Conservation (phyloP, 2,888 invertebrate genomes). For the Meiosimyza platycephala region DNA sequence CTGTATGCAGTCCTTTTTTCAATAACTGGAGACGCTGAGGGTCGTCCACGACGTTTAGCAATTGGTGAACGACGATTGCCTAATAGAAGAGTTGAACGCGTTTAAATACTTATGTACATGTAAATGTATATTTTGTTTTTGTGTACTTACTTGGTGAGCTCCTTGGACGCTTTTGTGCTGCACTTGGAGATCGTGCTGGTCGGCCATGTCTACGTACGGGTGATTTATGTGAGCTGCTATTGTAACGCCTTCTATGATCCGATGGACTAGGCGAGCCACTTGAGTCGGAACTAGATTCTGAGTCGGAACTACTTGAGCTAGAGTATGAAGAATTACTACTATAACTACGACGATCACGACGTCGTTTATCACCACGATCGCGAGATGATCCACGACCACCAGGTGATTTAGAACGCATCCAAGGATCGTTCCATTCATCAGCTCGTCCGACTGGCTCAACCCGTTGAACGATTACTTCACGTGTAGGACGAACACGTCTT, state of each 20-base stretch:
- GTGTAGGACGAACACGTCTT: slow-evolving; percentile 73
- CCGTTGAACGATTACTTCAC: slow-evolving; percentile 83
- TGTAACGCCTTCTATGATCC: slow-evolving; percentile 61
- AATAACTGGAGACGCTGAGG: slow-evolving; percentile 56
- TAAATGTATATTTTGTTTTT: neutral
- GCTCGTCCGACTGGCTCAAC: slow-evolving; percentile 71
- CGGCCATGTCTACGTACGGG: slow-evolving; percentile 54
- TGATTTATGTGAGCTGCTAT: slow-evolving; percentile 58
- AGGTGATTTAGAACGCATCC: slow-evolving; percentile 84
- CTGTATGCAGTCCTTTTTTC: slow-evolving; percentile 59
- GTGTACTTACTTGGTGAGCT: slow-evolving; percentile 61
- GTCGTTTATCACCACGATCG: slow-evolving; percentile 59
- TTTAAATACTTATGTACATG: neutral
- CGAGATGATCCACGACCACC: slow-evolving; percentile 66
- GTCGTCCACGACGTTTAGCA: slow-evolving; percentile 54
- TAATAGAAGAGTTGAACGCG: slow-evolving; percentile 32
- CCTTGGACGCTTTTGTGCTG: slow-evolving; percentile 55
- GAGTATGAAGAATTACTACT: slow-evolving; percentile 66
- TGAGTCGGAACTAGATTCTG: slow-evolving; percentile 75
- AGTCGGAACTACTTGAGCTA: slow-evolving; percentile 75
- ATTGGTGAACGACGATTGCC: slow-evolving; percentile 53
- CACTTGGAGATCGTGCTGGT: slow-evolving; percentile 59
- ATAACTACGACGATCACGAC: slow-evolving; percentile 63
- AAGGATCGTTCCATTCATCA: slow-evolving; percentile 96
- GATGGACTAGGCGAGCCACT: slow-evolving; percentile 62